Conservation (phyloP, 2,113 vertebrate genomes). For the Triplophysa dalaica region DNA sequence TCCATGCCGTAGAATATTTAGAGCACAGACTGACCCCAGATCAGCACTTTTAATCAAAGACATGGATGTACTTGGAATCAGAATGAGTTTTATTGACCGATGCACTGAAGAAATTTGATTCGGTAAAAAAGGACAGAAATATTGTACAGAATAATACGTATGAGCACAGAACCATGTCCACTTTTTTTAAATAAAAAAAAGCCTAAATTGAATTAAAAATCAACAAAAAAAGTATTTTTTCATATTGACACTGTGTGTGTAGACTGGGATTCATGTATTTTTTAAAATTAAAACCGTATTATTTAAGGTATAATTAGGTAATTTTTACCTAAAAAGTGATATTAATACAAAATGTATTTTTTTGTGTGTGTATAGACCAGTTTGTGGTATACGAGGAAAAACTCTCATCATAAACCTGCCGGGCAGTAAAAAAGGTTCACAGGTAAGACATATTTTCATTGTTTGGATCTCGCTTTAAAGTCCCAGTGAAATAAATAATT, state of each 20-base stretch:
- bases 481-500: too few relatives aligned
- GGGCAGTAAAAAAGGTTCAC: conserved; percentile 99
- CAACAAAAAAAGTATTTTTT: too few relatives aligned
- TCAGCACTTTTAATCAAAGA: background rate
- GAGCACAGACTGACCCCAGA: conserved; percentile 7
- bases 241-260: too few relatives aligned
- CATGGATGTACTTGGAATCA: background rate
- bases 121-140: background rate
- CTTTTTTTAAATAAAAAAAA: background rate
- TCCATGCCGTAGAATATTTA: background rate
- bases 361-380: conserved; percentile 79
- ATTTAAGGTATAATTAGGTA: too few relatives aligned
- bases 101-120: too few relatives aligned
- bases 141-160: background rate
- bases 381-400: conserved; percentile 98
- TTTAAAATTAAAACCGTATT: too few relatives aligned
- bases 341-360: too few relatives aligned
- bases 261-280: too few relatives aligned
- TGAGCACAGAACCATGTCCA: background rate
- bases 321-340: too few relatives aligned
- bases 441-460: conserved; percentile 77
- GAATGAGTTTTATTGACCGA: background rate
- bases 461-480: background rate
- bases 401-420: conserved; percentile 99
- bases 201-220: too few relatives aligned